Conservation (phyloP, 2,888 invertebrate species). For the Eugnorisma glareosa region DNA sequence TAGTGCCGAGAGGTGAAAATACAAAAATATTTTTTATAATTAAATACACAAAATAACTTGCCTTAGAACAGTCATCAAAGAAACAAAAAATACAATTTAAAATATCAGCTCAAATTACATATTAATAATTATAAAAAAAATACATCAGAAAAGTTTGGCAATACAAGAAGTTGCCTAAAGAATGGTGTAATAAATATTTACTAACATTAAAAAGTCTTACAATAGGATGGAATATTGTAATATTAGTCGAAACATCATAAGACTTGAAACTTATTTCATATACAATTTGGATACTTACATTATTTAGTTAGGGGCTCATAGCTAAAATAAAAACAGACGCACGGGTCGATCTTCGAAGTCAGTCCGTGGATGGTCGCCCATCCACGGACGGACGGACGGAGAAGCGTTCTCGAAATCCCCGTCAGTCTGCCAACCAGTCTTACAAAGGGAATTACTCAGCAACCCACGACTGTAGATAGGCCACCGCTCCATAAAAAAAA, state of each 20-base stretch:
- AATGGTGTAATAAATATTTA: slow-evolving; percentile 28
- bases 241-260: slow-evolving; percentile 20
- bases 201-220: slow-evolving; percentile 56
- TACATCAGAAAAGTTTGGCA: not conserved
- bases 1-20: not conserved
- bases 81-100: slow-evolving; percentile 1
- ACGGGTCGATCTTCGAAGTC: not conserved
- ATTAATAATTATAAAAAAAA: not conserved
- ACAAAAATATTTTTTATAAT: not conserved
- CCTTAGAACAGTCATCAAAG: slow-evolving; percentile 12
- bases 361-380: not conserved
- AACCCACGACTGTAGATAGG: not conserved
- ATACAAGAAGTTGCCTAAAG: slow-evolving; percentile 20
- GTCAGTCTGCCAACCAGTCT: not conserved
- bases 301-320: not conserved
- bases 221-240: slow-evolving; percentile 56
- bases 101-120: not conserved
- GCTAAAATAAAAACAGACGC: not conserved
- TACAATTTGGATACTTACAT: slow-evolving; percentile 26
- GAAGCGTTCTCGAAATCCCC: not conserved
- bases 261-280: not conserved
- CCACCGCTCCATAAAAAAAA: too few species aligned
- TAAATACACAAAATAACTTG: not conserved
- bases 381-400: too few species aligned
- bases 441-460: not conserved